Base-by-base conservation (phyloP, 2,113 vertebrate species). In the Myotis brandtii region DNA sequence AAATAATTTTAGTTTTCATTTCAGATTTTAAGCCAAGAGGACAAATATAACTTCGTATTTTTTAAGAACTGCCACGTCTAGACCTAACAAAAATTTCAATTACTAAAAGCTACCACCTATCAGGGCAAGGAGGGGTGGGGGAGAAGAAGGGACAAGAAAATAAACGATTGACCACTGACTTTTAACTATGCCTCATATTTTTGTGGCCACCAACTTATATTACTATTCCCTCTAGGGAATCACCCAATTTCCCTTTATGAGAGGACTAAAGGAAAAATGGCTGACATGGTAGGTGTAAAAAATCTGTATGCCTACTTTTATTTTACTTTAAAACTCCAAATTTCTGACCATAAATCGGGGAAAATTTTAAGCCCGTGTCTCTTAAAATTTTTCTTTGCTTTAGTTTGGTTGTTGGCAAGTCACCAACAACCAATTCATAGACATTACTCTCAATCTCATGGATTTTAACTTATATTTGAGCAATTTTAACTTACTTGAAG, bases 341-440 rank as follows among this genome's bases (percentile, higher is more conserved):
- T 54, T 64, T 32, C 46, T 82, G 17, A 73, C 72, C 10, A n/a
- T 30, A 69, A 94, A 73, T 9, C 30, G 85, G 88, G 27, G 14
- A n/a, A 18, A 93, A 46, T 77, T 80, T 93, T 84, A 64, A 69
- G 50, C 12, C 17, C 11, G 5, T 0, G 37, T 56, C 48, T 85
- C 93, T 95, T 30, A 81, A 87, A 83, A 83, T 64, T 43, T 82
- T 90, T 27, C 88, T 43, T 92, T 79, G 48, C 73, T 73, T 96
- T 80, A 67, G n/a, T 79, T 48, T 88, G 21, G 21, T 54, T 95
- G 59, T 50, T 93, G 67, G 73, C n/a, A 79, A 94, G 79, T 37
- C 82, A 91, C 20, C 64, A 46, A 88, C 32, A 43, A 82, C 62
- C 3, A 90, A 86, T n/a, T 52, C 50, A 23, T 18, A 21, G 30